Percentiles rank a stretch among this genome's conserved stretches.
These are phyloP conservation scores for Montipora sp. DNA, from an alignment of 64 coral and sea anemone species.

Conservation along the genomic window DNA sequence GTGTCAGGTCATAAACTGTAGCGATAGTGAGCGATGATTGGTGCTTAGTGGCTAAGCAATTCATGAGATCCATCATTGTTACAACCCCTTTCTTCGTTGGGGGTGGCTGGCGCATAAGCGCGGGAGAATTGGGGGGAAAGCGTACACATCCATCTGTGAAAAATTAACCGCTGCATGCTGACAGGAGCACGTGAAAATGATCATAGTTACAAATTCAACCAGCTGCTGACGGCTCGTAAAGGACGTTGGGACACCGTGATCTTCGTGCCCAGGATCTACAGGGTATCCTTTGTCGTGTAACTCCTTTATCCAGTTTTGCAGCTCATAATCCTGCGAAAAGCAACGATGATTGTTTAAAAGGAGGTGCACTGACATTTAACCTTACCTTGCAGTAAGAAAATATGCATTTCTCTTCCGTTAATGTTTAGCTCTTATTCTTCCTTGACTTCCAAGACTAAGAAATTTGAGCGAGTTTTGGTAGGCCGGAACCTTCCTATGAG, in stretches of 20 bases:
- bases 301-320: constrained; percentile 85
- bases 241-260: constrained; percentile 68
- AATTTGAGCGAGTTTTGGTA: too few species aligned
- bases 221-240: constrained; percentile 61
- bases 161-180: constrained; percentile 92
- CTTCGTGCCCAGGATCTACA: constrained; percentile 39
- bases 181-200: constrained; percentile 85
- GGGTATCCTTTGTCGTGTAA: constrained; percentile 80
- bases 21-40: constrained; percentile 75
- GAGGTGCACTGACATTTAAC: too few species aligned
- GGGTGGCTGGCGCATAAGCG: constrained; percentile 78
- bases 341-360: too few species aligned
- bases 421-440: too few species aligned
- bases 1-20: constrained; percentile 73
- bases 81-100: constrained; percentile 78
- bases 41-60: constrained; percentile 68
- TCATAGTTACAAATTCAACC: constrained; percentile 41
- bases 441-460: too few species aligned
- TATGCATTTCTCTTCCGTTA: too few species aligned
- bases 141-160: constrained; percentile 76
- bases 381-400: too few species aligned
- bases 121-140: constrained; percentile 88
- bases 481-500: too few species aligned
- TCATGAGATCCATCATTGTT: constrained; percentile 63
- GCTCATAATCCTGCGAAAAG: constrained; percentile 51